A percentile compares a stretch with the other conserved stretches of the same genome.
Conservation (phyloP, 2,888 invertebrate genomes). For the Drosophila greeni region DNA sequence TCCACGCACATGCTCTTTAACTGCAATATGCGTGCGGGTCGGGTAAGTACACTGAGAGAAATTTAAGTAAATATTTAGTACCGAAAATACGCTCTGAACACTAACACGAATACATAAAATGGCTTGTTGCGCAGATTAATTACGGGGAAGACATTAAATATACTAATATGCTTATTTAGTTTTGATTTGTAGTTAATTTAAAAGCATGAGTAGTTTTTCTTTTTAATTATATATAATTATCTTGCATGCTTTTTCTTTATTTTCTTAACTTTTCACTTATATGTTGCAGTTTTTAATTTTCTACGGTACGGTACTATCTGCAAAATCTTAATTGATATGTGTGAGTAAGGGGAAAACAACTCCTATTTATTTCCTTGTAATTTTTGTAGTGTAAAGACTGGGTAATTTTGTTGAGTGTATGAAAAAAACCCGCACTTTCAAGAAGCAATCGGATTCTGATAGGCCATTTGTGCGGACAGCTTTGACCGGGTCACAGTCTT, state of each 20-base stretch:
- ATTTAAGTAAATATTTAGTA: not conserved
- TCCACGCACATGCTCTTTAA: slow-evolving; percentile 75
- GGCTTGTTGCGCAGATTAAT: not conserved
- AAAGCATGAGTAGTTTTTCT: not conserved
- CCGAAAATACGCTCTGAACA: not conserved
- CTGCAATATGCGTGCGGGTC: slow-evolving; percentile 76
- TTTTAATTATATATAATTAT: not conserved
- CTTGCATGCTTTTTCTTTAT: not conserved
- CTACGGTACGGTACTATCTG: not conserved
- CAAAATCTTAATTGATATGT: not conserved
- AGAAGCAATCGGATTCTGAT: slow-evolving; percentile 8
- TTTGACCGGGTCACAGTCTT: slow-evolving; percentile 23
- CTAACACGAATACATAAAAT: not conserved
- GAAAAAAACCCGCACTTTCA: not conserved
- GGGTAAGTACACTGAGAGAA: slow-evolving; percentile 66
- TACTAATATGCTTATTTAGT: not conserved
- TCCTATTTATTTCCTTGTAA: not conserved
- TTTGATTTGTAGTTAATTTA: not conserved
- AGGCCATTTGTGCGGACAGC: slow-evolving; percentile 18
- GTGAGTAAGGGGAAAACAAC: not conserved
- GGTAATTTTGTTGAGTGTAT: not conserved
- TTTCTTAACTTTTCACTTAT: not conserved
- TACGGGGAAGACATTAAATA: not conserved
- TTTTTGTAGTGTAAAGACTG: not conserved
- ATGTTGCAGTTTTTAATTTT: not conserved